phyloP scores from a whole-genome alignment of 2,888 invertebrate species.

The Rotaria magnacalcarata region DNA sequence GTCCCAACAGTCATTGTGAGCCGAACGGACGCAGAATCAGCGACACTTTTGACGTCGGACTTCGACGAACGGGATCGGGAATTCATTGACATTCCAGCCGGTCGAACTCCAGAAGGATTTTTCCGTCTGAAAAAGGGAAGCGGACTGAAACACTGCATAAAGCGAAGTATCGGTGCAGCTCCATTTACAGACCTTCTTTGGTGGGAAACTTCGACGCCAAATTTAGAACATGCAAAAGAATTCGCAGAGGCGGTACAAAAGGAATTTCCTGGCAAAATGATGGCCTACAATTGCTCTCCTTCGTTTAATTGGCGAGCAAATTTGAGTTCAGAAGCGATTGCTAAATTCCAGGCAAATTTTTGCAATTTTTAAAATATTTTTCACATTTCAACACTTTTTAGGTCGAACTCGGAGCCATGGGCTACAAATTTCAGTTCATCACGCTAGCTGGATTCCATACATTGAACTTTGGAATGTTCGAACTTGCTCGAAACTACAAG shows the following conservation, averaged over 20 bases:
- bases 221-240: constrained; percentile 53
- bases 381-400: not conserved
- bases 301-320: constrained; percentile 57
- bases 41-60: constrained; percentile 55
- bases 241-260: constrained; percentile 54
- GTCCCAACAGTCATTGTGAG: constrained; percentile 57
- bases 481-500: constrained; percentile 55
- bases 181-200: constrained; percentile 54
- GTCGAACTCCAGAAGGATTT: constrained; percentile 57
- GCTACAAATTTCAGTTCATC: constrained; percentile 59
- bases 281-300: constrained; percentile 57
- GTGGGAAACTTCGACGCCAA: constrained; percentile 58
- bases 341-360: constrained; percentile 52
- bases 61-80: constrained; percentile 56
- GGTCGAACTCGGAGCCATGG: constrained; percentile 55
- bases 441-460: constrained; percentile 58
- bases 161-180: constrained; percentile 51
- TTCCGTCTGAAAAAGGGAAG: constrained; percentile 48
- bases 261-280: constrained; percentile 50
- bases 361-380: too few relatives aligned
- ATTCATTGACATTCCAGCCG: constrained; percentile 52
- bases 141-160: constrained; percentile 54
- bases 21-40: constrained; percentile 58
- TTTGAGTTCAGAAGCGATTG: constrained; percentile 54
- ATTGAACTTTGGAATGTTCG: constrained; percentile 56